Conservation (phyloP, 2,113 vertebrate species). For the Ardeotis arabs region DNA sequence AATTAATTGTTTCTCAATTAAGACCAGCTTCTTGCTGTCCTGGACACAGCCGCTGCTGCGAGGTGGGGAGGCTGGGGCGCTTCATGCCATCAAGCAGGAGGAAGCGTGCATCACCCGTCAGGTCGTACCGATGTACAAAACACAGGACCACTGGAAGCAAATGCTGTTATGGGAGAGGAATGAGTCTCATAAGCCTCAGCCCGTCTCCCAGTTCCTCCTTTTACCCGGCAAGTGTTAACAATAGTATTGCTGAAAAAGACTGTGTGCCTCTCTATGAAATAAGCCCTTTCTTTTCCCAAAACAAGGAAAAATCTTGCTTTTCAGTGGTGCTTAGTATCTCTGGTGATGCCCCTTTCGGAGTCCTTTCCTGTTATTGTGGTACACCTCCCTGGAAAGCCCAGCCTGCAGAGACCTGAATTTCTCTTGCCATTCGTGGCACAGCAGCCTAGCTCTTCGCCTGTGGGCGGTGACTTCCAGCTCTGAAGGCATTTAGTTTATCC, state of each 20-base stretch:
- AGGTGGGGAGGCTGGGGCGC: neutral
- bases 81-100: neutral
- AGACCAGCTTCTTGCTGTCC: neutral
- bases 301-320: too few species aligned
- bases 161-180: neutral
- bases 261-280: neutral
- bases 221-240: neutral
- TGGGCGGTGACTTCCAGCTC: neutral
- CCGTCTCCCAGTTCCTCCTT: neutral
- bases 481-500: neutral
- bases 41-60: neutral
- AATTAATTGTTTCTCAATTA: neutral
- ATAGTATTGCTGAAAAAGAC: neutral
- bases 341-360: neutral
- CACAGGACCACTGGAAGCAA: neutral
- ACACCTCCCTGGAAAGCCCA: neutral
- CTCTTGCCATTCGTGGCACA: neutral
- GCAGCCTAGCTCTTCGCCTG: neutral
- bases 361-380: neutral
- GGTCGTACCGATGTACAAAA: neutral
- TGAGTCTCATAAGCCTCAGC: neutral
- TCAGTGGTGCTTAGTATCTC: too few species aligned
- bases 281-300: neutral
- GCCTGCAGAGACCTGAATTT: neutral
- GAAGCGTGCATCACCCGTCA: neutral